Evolutionary conservation across 2,797 vertebrate species (phyloP).

Genomic region (Ceyx erithaca): DNA sequence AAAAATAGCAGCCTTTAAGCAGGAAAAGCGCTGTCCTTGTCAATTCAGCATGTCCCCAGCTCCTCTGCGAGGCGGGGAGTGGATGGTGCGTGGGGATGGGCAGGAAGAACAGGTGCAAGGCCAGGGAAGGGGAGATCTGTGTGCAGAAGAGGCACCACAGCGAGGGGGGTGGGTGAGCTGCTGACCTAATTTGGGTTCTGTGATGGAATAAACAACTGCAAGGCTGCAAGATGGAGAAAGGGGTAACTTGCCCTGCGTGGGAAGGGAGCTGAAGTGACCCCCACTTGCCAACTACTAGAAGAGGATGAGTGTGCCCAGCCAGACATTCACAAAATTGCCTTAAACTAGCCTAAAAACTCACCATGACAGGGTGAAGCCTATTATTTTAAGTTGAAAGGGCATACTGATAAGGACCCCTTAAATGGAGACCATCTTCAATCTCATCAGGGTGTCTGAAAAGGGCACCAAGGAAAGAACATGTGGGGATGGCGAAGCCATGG

Average conservation of each 20-base stretch:
- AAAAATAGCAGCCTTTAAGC: background rate
- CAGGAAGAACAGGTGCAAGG: background rate
- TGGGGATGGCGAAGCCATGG: background rate
- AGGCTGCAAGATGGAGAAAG: background rate
- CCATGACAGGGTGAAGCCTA: background rate
- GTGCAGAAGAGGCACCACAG: rapidly evolving
- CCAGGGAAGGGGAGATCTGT: background rate
- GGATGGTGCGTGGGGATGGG: background rate
- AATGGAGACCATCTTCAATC: background rate
- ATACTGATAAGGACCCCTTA: background rate
- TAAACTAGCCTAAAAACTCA: background rate
- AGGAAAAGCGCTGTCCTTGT: slow-evolving; percentile 55
- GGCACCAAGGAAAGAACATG: rapidly evolving
- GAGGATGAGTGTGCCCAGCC: background rate
- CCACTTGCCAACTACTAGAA: background rate
- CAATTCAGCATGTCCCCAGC: background rate
- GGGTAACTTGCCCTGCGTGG: background rate
- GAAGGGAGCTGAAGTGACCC: background rate
- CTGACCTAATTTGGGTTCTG: rapidly evolving
- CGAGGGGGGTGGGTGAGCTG: background rate
- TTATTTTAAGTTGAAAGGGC: background rate
- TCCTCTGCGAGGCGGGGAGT: background rate
- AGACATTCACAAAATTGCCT: background rate
- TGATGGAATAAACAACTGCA: background rate
- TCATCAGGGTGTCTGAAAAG: background rate